Base-by-base conservation (phyloP, 2,797 vertebrate genomes). In the Allobates femoralis region DNA sequence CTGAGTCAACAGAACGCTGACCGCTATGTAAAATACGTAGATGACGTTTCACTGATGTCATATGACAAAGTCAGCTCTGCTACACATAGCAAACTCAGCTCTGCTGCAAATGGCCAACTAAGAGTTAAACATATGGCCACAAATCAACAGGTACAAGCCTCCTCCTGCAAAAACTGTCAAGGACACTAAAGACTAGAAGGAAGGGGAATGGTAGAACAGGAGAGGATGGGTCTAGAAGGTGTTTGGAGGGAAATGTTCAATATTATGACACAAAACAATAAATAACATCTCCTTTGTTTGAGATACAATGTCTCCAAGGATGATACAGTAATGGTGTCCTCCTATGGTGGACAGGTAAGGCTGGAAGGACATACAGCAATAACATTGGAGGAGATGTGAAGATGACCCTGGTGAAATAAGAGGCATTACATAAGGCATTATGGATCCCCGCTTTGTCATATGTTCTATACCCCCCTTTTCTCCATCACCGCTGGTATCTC, bases 141-240 rank as follows among this genome's bases (percentile, higher is more conserved):
- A 34, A 67, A 30, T 69, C 80, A 82, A 82, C 80, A 82, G 80
- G 80, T 82, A 71, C 14, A 26, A 82, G 56, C 41, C 71, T 79
- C 21, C 76, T 23, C 55, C 34, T 23, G 14, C 55, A 34, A 37
- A 37, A 30, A 69, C 23, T 69, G 30, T 71, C 19, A 71, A 37
- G 51, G 28, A 71, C 12, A 50, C 15, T 19, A 81, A 56, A 79
- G 2, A 56, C 28, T 30, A 3, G 15, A 4, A 62, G 77, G 55
- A n/a, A 46, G 69, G 11, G n/a, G 37, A 34, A 41, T 23, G 32
- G 34, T 23, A 41, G 67, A n/a, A 71, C 1, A 41, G 67, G n/a
- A 50, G 69, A 46, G 1, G 64, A 32, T 7, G 30, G 14, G 37
- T 46, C 37, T 46, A 1, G 23, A 79, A 46, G 41, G 41, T 46